phyloP scores from a whole-genome alignment of 2,797 vertebrate species.

The Manis pentadactyla region DNA sequence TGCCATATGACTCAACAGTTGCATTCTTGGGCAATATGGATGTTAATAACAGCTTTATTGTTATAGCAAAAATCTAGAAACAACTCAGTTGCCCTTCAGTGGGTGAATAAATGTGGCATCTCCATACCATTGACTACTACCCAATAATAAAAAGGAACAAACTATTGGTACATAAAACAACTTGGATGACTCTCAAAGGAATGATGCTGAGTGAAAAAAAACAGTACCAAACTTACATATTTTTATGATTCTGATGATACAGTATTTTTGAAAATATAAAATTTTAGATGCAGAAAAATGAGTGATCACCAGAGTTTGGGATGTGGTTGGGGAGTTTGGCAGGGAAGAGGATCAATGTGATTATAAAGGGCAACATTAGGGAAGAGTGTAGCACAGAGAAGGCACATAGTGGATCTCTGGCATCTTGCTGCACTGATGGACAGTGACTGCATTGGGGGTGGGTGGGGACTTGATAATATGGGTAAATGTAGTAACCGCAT shows the following conservation, averaged over 20 bases:
- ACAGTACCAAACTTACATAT: neutral
- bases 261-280: neutral
- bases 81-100: neutral
- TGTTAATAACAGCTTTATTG: neutral
- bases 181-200: neutral
- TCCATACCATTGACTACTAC: neutral
- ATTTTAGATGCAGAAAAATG: neutral
- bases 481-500: too few relatives aligned
- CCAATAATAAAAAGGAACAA: neutral
- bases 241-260: neutral
- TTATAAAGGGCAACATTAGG: neutral
- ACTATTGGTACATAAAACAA: neutral
- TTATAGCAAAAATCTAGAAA: neutral
- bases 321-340: neutral
- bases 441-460: too few relatives aligned
- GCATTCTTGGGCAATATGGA: neutral
- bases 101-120: neutral
- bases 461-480: too few relatives aligned
- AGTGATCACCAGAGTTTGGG: neutral
- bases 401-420: too few relatives aligned
- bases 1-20: neutral
- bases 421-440: too few relatives aligned
- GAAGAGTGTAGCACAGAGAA: too few relatives aligned
- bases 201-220: neutral
- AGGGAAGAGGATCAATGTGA: neutral